A percentile compares a stretch with the other conserved stretches of the same genome.
phyloP scores from a whole-genome alignment of 2,888 invertebrate genomes.

The Oligia fasciuncula region DNA sequence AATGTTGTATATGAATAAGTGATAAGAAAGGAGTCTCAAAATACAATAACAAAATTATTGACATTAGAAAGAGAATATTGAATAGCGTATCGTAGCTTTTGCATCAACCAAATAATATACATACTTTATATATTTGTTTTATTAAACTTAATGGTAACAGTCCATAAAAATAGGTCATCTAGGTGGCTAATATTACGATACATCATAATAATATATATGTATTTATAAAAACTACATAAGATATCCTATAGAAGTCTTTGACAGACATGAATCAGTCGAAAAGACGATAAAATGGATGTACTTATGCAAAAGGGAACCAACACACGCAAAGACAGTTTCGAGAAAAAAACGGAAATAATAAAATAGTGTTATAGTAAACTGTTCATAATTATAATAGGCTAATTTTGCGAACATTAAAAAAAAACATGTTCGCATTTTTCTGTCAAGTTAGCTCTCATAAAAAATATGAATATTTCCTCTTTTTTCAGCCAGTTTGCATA shows the following conservation, averaged over 20 bases:
- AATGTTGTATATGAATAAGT: constrained; percentile 31
- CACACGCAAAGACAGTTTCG: too few relatives aligned
- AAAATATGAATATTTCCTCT: too few relatives aligned
- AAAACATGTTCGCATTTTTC: too few relatives aligned
- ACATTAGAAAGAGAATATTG: constrained; percentile 30
- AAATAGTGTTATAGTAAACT: too few relatives aligned
- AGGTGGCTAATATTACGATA: not conserved
- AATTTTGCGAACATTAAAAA: too few relatives aligned
- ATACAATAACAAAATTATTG: constrained; percentile 7
- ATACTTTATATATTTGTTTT: not conserved
- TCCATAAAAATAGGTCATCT: not conserved
- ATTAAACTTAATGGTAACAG: not conserved
- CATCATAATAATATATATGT: constrained; percentile 1
- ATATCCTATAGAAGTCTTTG: not conserved
- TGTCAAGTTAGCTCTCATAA: too few relatives aligned
- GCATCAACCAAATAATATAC: constrained; percentile 42
- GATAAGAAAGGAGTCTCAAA: constrained; percentile 26
- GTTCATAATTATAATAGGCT: too few relatives aligned
- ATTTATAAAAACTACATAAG: not conserved
- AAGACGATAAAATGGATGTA: not conserved
- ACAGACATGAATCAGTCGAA: not conserved
- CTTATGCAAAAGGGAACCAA: too few relatives aligned
- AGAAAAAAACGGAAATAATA: too few relatives aligned
- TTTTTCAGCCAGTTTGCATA: too few relatives aligned
- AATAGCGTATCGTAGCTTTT: constrained; percentile 63